Evolutionary conservation across 2,888 invertebrate species (phyloP).

Genomic region (Ganaspis brasiliensis): DNA sequence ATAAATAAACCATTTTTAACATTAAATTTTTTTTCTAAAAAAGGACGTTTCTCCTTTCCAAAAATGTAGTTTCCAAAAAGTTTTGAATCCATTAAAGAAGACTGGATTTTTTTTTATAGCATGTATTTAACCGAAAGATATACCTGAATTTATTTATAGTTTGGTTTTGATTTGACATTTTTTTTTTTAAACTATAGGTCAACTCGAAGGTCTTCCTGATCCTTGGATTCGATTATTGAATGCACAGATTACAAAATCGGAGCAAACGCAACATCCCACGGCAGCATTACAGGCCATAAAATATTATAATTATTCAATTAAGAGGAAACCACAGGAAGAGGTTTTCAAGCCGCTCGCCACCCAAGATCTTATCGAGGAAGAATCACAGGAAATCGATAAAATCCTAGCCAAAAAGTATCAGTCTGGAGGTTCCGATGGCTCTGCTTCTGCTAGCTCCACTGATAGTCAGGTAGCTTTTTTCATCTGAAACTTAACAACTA

Average conservation of each 20-base stretch:
- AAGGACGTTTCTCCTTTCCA: too few relatives aligned
- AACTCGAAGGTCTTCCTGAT: conserved; percentile 92
- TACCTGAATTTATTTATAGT: too few relatives aligned
- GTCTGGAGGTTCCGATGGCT: conserved; percentile 69
- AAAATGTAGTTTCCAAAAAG: too few relatives aligned
- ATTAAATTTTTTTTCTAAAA: too few relatives aligned
- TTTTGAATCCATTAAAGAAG: too few relatives aligned
- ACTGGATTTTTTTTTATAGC: too few relatives aligned
- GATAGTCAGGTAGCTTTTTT: conserved; percentile 68
- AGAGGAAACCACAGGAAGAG: conserved; percentile 87
- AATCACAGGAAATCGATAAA: conserved; percentile 91
- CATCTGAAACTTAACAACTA: too few relatives aligned
- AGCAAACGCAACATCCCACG: conserved; percentile 94
- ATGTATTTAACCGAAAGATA: too few relatives aligned
- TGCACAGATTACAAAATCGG: conserved; percentile 91
- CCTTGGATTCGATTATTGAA: conserved; percentile 91
- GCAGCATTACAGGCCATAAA: conserved; percentile 95
- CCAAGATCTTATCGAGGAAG: conserved; percentile 90
- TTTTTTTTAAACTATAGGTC: conserved; percentile 78
- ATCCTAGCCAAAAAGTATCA: conserved; percentile 85
- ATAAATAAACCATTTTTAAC: too few relatives aligned
- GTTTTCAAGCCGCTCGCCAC: conserved; percentile 91
- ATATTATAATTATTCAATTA: conserved; percentile 93
- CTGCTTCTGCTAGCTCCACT: conserved; percentile 70
- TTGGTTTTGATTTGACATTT: too few relatives aligned